Base-by-base conservation (phyloP, 2,888 invertebrate genomes). In the Crossocerus cetratus region DNA sequence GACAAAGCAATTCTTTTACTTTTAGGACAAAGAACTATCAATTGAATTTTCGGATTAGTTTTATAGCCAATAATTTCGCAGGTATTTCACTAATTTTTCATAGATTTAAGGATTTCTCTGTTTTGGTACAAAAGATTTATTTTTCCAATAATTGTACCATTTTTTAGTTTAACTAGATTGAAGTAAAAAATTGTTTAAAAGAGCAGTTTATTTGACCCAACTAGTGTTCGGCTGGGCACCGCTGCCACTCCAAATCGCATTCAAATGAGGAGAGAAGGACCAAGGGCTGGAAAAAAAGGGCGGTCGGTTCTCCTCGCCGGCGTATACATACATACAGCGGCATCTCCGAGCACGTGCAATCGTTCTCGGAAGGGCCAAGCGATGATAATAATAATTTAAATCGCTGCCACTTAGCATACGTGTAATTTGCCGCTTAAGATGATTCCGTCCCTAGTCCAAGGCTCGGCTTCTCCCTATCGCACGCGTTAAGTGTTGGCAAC, bases 341-440 rank as follows among this genome's bases (percentile, higher is more conserved):
- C 70, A 66, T 68, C 66, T 63, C 65, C 43, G 56, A 55, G 69
- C 74, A 65, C 72, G 82, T 80, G 85, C 84, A 86, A 87, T 86
- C 79, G 83, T 88, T 88, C 87, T 85, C 76, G 81, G 88, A 88
- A 88, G 80, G 80, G 83, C 79, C 78, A 78, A 73, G 76, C 76
- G 84, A 86, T 86, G 85, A 88, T 88, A 86, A 88, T 88, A 88
- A 88, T 88, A 87, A 88, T 88, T 85, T 86, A 81, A 86, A 85
- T 86, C 80, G 82, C 74, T 82, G 67, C 85, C 88, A 86, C 85
- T 88, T 87, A 88, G 87, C 86, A 86, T 86, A 86, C 84, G 87
- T 87, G 83, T 85, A 88, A 88, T 88, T 87, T 88, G 81, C 83
- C 82, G 85, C 78, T 86, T 84, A 85, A 81, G 86, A 86, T 82